Conservation (phyloP, 2,888 invertebrate species). For the Leucophenga montana region DNA sequence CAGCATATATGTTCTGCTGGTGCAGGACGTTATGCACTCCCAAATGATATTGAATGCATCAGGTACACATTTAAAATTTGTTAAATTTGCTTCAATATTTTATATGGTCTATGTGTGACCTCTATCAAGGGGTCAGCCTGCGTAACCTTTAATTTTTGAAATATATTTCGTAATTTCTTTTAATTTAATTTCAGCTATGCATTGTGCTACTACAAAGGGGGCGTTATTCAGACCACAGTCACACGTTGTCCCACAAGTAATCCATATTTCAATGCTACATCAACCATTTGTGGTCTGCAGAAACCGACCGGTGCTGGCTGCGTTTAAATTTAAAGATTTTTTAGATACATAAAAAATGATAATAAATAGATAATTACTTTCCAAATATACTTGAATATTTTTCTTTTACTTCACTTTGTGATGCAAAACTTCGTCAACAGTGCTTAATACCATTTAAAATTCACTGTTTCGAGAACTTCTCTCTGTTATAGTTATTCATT, state of each 20-base stretch:
- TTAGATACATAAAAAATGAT: no score
- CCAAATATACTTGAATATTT: no score
- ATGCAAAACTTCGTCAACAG: no score
- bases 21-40: conserved; percentile 51
- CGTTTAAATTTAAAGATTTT: conserved; percentile 23
- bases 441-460: no score
- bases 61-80: conserved; percentile 43
- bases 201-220: conserved; percentile 42
- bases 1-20: conserved; percentile 30
- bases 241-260: conserved; percentile 34
- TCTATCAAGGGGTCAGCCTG: no score
- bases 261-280: conserved; percentile 44
- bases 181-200: conserved; percentile 47
- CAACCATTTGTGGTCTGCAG: conserved; percentile 29
- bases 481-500: background rate
- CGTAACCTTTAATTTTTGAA: no score
- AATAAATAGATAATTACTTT: no score
- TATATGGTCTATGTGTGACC: no score
- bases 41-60: conserved; percentile 55
- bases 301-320: conserved; percentile 49
- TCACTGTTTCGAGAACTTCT: no score
- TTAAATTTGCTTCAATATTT: no score
- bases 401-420: no score
- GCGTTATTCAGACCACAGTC: conserved; percentile 34
- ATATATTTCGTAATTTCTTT: background rate